These are phyloP conservation scores for Cynocephalus volans DNA, from an alignment of 2,113 vertebrate genomes.

Conservation along the genomic window DNA sequence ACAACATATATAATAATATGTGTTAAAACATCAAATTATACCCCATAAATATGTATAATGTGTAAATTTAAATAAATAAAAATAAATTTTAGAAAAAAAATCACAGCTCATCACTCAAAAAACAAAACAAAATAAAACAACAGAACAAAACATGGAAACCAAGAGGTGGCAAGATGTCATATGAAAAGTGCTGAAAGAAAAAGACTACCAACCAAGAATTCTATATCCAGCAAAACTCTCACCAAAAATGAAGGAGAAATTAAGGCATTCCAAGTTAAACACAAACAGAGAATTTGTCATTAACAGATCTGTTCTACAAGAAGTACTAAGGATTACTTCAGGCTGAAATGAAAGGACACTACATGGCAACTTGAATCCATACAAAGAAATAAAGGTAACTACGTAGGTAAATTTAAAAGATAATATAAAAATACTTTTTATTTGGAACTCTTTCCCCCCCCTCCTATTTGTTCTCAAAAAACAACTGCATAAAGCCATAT, in stretches of 20 bases:
- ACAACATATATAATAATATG: too few relatives aligned
- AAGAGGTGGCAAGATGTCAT: not conserved
- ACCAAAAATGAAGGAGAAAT: not conserved
- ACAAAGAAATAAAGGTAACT: not conserved
- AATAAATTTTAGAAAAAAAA: too few relatives aligned
- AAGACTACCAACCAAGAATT: not conserved
- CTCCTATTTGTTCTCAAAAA: not conserved
- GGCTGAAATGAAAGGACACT: not conserved
- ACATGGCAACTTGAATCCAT: not conserved
- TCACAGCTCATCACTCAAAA: too few relatives aligned
- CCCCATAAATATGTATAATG: too few relatives aligned
- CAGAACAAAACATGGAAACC: not conserved
- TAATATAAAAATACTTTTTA: not conserved
- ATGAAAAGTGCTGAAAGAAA: not conserved
- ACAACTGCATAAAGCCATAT: not conserved
- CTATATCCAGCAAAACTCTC: not conserved
- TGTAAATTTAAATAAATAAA: too few relatives aligned
- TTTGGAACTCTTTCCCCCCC: not conserved
- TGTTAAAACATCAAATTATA: too few relatives aligned
- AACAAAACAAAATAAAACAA: too few relatives aligned
- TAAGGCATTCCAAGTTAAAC: not conserved
- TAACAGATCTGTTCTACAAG: not conserved
- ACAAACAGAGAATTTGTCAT: not conserved
- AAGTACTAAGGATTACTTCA: not conserved
- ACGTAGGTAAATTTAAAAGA: not conserved